These are phyloP conservation scores for Prionace glauca DNA, from an alignment of 2,797 vertebrate genomes.

Conservation along the genomic window DNA sequence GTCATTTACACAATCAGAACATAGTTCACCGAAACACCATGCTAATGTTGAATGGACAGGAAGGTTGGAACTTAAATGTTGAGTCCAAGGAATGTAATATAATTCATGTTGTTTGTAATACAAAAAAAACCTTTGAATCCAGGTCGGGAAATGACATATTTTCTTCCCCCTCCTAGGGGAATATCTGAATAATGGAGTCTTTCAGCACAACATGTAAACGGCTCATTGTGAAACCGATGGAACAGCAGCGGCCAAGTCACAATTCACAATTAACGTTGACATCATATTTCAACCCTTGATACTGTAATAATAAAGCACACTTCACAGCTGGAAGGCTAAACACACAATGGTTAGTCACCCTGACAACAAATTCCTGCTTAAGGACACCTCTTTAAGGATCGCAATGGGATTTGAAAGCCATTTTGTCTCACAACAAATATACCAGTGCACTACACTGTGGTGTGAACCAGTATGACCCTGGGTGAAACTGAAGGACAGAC, in stretches of 20 bases:
- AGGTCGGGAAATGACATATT: neutral
- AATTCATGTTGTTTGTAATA: neutral
- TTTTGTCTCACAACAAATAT: neutral
- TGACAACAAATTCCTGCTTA: neutral
- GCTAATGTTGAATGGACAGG: neutral
- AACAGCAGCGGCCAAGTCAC: neutral
- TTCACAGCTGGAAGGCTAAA: neutral
- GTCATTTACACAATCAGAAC: neutral
- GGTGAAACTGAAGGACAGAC: neutral
- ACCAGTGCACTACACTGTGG: neutral
- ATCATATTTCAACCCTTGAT: constrained; percentile 1
- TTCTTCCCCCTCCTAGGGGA: neutral
- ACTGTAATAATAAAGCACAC: neutral
- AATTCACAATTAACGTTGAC: constrained; percentile 30
- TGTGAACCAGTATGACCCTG: neutral
- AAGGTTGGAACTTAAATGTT: neutral
- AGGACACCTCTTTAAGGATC: neutral
- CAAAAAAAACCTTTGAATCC: neutral
- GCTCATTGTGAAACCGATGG: neutral
- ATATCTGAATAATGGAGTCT: constrained; percentile 14
- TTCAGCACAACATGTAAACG: neutral
- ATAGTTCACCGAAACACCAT: neutral
- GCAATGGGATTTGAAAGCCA: neutral
- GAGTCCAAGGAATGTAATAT: neutral
- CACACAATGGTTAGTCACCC: neutral